These are phyloP conservation scores for Nezara viridula DNA, from an alignment of 2,888 invertebrate genomes.

Conservation along the genomic window DNA sequence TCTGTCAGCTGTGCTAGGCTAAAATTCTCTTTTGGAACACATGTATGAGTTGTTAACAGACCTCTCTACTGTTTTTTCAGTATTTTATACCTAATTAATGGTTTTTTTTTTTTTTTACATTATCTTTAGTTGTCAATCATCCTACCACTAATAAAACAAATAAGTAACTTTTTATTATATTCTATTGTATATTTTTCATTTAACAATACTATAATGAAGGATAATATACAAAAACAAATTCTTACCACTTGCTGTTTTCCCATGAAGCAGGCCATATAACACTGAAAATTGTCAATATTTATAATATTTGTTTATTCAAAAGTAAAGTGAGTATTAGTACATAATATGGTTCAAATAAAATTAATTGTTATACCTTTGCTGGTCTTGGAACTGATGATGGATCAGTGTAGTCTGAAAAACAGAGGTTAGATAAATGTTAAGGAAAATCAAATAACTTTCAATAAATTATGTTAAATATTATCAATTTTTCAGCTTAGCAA, in stretches of 20 bases:
- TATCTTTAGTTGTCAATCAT: background rate
- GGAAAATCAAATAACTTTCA: too few species aligned
- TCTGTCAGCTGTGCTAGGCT: too few species aligned
- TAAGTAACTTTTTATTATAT: background rate
- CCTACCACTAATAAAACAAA: background rate
- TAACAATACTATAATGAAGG: background rate
- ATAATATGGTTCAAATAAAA: too few species aligned
- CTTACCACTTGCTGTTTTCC: slow-evolving; percentile 2
- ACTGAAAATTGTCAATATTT: background rate
- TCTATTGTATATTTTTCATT: background rate
- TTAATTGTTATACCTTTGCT: background rate
- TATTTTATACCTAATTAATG: too few species aligned
- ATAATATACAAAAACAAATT: background rate
- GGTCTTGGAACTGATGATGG: slow-evolving; percentile 6
- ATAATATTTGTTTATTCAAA: background rate
- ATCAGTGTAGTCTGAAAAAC: slow-evolving; percentile 4
- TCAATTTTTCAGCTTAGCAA: too few species aligned
- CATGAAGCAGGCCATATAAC: background rate
- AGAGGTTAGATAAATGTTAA: too few species aligned
- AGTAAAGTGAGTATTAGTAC: too few species aligned
- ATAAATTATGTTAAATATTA: too few species aligned
- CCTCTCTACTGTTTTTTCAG: too few species aligned
- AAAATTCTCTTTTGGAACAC: too few species aligned
- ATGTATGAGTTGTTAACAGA: too few species aligned
- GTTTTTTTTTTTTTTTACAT: background rate